Base-by-base conservation (phyloP, 1,140 invertebrate genomes). In the Trichomalopsis sarcophagae region DNA sequence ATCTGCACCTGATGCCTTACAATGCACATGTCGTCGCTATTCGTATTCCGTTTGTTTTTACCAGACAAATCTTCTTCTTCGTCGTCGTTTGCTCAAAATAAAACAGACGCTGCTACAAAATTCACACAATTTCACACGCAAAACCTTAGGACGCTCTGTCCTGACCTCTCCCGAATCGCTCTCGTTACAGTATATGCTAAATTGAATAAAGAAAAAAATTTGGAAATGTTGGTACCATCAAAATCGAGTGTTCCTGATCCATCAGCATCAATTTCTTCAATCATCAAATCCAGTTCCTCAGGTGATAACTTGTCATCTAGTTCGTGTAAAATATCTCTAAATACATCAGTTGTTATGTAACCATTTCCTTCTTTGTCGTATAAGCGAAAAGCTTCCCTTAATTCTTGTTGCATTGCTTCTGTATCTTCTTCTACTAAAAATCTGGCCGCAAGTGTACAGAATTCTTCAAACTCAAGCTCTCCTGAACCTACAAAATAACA, bases 391-490 rank as follows among this genome's bases (percentile, higher is more conserved):
- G 97, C 97, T 93, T 98, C 97, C 90, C 97, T 96, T 6, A 98
- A 93, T 93, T 98, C 97, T 88, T 97, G 95, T 91, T 96, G 95
- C 96, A 97, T 97, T 5, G 96, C 97, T 91, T 98, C 97, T 9
- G 96, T 95, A 92, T 98, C 98, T 89, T 98, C 97, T 89, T 98
- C 97, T 89, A 98, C 97, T 90, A 98, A 95, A 93, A 98, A 98
- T 88, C 96, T 95, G n/a, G 97, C 96, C 6, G 97, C 97, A 89
- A 99, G 91, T 13, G 96, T 97, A 71, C 97, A 96, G 92, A 99
- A 99, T 90, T 98, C 97, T 89, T 98, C 97, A 91, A 98, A 99
- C 91, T 98, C 97, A 90, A 99, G 93, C 91, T 98, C 96, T 30
- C 98, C 98, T 50, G 97, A 97, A 66, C 97, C 96, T 97, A 21